Percentiles rank a stretch among this genome's conserved stretches.
Conservation (phyloP, 2,113 vertebrate genomes). For the Pomatorhinus ruficollis region DNA sequence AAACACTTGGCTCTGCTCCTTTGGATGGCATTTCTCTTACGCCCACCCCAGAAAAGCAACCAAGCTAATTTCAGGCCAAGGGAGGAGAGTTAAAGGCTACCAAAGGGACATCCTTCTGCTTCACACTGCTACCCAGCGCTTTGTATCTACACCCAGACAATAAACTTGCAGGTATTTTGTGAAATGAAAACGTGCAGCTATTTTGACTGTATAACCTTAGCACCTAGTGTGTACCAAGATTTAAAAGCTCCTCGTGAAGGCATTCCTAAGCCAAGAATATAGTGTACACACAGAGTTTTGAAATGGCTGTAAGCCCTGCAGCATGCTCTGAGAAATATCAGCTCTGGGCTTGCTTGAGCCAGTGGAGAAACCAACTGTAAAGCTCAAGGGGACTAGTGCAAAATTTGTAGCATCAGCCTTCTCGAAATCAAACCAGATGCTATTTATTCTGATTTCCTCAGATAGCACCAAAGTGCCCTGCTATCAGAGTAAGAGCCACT, state of each 20-base stretch:
- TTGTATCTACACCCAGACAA: background rate
- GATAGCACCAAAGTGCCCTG: background rate
- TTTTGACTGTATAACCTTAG: background rate
- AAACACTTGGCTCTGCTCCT: constrained; percentile 59
- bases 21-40: constrained; percentile 53
- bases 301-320: background rate
- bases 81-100: background rate
- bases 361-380: background rate
- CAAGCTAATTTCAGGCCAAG: constrained; percentile 25
- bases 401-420: background rate
- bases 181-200: background rate
- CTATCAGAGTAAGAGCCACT: background rate
- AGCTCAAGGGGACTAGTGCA: background rate
- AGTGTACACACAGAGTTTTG: background rate
- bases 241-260: background rate
- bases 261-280: background rate
- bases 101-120: background rate
- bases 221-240: background rate
- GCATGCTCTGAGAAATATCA: constrained; percentile 20
- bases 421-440: background rate
- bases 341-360: background rate
- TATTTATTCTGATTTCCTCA: background rate
- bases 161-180: background rate
- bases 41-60: constrained; percentile 31
- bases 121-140: background rate